Evolutionary conservation across 2,797 vertebrate species (phyloP), one percentile per base, ranked within the genome.

Genomic region (Sebastolobus alascanus): DNA sequence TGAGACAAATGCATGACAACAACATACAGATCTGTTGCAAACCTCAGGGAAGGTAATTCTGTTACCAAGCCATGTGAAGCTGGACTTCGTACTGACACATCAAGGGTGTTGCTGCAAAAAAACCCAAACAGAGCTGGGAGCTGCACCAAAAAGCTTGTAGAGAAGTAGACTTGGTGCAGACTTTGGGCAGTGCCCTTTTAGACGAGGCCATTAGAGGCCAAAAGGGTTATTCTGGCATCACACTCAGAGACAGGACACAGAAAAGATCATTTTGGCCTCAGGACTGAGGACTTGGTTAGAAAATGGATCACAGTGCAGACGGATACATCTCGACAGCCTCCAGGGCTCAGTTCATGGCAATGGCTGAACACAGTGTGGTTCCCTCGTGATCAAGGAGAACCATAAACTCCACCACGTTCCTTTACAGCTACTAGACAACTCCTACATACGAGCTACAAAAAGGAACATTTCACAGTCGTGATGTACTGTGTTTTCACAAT

Each of bases 241-340:
- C 98, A 98, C 97, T 97, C 96, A 94, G 94, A 95, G 65, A 82
- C 11, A 16, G 52, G 29, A 74, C 38, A 43, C 11, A 4, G n/a
- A 18, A 65, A 10, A 83, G 77, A n/a, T 43, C 29, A 59, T 38
- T 88, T 55, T 77, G 92, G 86, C 89, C 86, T 86, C 63, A 54
- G 60, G 37, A 77, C 38, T 43, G 60, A 55, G 66, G 55, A 50
- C 33, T 73, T 55, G 0, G 37, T 61, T 78, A 37, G 37, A 65
- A 87, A 94, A 98, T 97, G 97, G 97, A 97, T 98, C 97, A 98
- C 98, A 99, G 98, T 99, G 98, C 97, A 96, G 97, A 95, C 54
- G 46, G 65, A 92, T 69, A 79, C 73, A 86, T 64, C 69, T 77
- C 2, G 35, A 79, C 68, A 85, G 87, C 89, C 85, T 75, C 83